Conservation (phyloP, 2,888 invertebrate species). For the Nephrotoma flavescens region DNA sequence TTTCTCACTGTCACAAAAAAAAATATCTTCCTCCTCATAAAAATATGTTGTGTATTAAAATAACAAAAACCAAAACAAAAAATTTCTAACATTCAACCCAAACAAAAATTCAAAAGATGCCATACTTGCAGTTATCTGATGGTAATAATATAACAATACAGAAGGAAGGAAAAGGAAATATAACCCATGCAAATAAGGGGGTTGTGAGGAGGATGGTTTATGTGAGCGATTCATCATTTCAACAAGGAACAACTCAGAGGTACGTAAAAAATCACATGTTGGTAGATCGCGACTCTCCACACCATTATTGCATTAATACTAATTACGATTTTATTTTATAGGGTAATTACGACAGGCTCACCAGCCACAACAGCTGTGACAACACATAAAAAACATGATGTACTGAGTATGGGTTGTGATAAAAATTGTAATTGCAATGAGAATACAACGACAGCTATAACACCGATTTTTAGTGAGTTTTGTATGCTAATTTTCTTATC, state of each 20-base stretch:
- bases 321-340: constrained; percentile 11
- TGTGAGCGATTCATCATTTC: constrained; percentile 31
- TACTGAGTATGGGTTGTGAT: constrained; percentile 32
- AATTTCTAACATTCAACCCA: neutral
- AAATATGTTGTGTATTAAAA: neutral
- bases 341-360: constrained; percentile 28
- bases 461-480: constrained; percentile 7
- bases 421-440: constrained; percentile 30
- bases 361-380: constrained; percentile 23
- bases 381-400: constrained; percentile 31
- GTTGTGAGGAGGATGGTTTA: constrained; percentile 33
- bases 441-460: constrained; percentile 5
- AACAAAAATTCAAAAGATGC: constrained; percentile 22
- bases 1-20: neutral
- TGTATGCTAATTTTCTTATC: constrained; percentile 1
- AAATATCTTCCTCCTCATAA: neutral
- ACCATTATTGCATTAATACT: neutral
- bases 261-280: constrained; percentile 13
- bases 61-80: neutral
- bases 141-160: constrained; percentile 27
- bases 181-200: constrained; percentile 27
- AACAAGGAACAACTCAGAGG: constrained; percentile 28
- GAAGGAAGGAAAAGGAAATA: constrained; percentile 30
- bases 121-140: constrained; percentile 30
- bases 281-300: neutral